Evolutionary conservation across 2,888 invertebrate genomes (phyloP).

Genomic region (Eupeodes luniger): DNA sequence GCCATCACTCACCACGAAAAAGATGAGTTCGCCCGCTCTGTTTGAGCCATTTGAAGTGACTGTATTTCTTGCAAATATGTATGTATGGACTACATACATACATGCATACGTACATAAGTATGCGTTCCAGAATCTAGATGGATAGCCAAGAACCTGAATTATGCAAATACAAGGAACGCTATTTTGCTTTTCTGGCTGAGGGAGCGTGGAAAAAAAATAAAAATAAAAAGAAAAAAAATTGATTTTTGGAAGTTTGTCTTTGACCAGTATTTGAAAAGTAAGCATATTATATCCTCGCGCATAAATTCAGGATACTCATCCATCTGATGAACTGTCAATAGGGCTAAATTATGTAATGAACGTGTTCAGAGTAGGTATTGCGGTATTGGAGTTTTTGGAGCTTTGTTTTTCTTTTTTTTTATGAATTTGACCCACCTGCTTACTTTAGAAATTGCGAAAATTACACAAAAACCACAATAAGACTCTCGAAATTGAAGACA

Average conservation of each 20-base stretch:
- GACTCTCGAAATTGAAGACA: constrained; percentile 22
- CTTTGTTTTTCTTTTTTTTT: not conserved
- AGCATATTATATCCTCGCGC: constrained; percentile 25
- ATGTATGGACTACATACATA: not conserved
- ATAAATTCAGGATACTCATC: constrained; percentile 17
- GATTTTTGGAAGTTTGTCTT: constrained; percentile 69
- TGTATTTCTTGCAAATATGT: constrained; percentile 1
- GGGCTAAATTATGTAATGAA: constrained; percentile 71
- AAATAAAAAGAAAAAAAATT: constrained; percentile 62
- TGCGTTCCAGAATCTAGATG: not conserved
- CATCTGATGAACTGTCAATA: constrained; percentile 73
- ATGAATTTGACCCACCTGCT: constrained; percentile 65
- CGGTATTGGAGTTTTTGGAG: not conserved
- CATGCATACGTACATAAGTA: not conserved
- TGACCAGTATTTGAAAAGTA: constrained; percentile 47
- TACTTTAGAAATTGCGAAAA: constrained; percentile 68
- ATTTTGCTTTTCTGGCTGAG: constrained; percentile 31
- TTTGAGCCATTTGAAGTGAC: constrained; percentile 42
- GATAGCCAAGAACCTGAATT: constrained; percentile 44
- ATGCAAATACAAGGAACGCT: constrained; percentile 69
- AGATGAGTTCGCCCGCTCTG: constrained; percentile 33
- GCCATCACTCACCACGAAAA: constrained; percentile 67
- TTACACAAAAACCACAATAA: constrained; percentile 68
- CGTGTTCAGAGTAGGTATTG: constrained; percentile 48
- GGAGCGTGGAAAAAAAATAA: not conserved